Conservation (phyloP, 1,140 invertebrate genomes). For the Heliconius congener region DNA sequence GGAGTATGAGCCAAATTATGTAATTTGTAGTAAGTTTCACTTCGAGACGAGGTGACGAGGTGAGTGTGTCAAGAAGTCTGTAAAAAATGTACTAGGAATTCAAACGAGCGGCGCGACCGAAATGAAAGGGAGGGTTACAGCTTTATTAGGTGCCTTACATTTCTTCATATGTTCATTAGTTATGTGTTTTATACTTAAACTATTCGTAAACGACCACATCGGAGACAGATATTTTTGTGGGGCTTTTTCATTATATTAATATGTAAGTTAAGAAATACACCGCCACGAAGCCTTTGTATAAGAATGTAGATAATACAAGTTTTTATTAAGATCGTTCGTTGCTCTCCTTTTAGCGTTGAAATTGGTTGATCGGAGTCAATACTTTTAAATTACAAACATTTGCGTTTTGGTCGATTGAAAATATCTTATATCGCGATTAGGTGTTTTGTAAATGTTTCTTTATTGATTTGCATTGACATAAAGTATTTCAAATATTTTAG, state of each 20-base stretch:
- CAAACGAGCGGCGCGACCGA: conserved; percentile 49
- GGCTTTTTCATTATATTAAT: conserved; percentile 16
- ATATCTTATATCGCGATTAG: neutral
- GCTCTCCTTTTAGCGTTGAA: conserved; percentile 22
- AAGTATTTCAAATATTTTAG: neutral
- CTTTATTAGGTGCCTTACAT: conserved; percentile 66
- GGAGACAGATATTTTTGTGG: conserved; percentile 13
- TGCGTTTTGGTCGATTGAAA: neutral
- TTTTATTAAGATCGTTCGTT: conserved; percentile 21
- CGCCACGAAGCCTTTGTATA: conserved; percentile 16
- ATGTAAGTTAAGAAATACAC: conserved; percentile 21
- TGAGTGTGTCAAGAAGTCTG: conserved; percentile 57
- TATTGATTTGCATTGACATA: neutral
- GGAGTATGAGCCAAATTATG: conserved; percentile 69
- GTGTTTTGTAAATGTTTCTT: neutral
- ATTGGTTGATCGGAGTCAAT: conserved; percentile 16
- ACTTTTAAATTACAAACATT: conserved; percentile 11
- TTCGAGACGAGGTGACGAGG: conserved; percentile 44
- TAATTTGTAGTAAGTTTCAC: conserved; percentile 57
- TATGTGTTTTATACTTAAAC: conserved; percentile 9
- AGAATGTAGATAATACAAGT: conserved; percentile 21
- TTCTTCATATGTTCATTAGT: conserved; percentile 24
- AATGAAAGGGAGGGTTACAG: conserved; percentile 53
- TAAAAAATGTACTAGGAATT: conserved; percentile 57
- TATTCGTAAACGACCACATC: neutral